A percentile compares a stretch with the other conserved stretches of the same genome.
Conservation (phyloP, 2,113 vertebrate genomes). For the Rhipidura dahli region DNA sequence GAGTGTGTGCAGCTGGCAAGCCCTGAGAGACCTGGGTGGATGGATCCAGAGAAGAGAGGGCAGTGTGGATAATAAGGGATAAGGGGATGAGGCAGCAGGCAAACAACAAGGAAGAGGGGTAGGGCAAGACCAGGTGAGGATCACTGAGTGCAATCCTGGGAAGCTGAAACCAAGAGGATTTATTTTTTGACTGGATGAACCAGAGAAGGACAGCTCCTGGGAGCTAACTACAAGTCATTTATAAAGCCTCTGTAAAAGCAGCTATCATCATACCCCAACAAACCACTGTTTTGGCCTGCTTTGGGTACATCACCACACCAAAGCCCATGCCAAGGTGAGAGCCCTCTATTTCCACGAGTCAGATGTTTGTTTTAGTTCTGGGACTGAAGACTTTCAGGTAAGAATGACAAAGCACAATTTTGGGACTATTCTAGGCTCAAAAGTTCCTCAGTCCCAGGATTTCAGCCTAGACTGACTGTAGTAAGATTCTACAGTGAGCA, state of each 20-base stretch:
- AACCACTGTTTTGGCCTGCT: background rate
- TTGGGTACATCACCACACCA: accelerated
- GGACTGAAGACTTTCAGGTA: background rate
- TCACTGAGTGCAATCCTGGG: background rate
- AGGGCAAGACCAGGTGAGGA: background rate
- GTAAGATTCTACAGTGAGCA: background rate
- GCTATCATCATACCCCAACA: background rate
- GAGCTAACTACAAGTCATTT: background rate
- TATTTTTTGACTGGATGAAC: background rate
- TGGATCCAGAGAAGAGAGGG: background rate
- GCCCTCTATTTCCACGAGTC: background rate
- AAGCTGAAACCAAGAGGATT: background rate
- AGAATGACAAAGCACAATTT: background rate
- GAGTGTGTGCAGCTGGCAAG: background rate
- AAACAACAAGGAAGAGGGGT: background rate
- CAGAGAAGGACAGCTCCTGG: background rate
- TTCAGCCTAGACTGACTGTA: background rate
- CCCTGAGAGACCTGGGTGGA: background rate
- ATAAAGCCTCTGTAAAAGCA: background rate
- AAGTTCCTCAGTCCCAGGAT: background rate
- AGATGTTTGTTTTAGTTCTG: background rate
- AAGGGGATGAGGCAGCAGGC: background rate
- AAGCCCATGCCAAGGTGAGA: background rate
- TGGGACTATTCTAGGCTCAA: background rate
- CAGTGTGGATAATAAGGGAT: background rate